These are phyloP conservation scores for Apeira syringaria DNA, from an alignment of 2,888 invertebrate species.

Conservation along the genomic window DNA sequence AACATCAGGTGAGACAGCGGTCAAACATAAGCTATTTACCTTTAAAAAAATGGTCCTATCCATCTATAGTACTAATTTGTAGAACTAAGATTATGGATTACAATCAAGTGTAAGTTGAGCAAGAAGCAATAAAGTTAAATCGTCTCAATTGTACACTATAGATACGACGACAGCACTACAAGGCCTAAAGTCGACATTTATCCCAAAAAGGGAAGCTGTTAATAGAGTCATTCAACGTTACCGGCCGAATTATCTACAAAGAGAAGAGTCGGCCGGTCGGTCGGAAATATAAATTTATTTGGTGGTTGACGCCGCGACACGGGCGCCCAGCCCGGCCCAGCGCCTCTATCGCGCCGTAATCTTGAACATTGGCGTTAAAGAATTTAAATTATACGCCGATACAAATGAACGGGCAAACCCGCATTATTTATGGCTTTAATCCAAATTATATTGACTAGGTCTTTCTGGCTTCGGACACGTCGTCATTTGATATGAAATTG, in stretches of 20 bases:
- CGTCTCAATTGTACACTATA: constrained; percentile 44
- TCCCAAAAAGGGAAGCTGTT: constrained; percentile 83
- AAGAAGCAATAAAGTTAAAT: constrained; percentile 21
- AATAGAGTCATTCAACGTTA: constrained; percentile 83
- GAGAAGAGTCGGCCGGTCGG: constrained; percentile 73
- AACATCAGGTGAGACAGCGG: too few species aligned
- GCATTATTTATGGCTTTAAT: constrained; percentile 80
- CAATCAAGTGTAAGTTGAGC: too few species aligned
- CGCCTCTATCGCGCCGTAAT: constrained; percentile 79
- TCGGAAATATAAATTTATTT: constrained; percentile 84
- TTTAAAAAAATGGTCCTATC: too few species aligned
- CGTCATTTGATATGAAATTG: constrained; percentile 49
- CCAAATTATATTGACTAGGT: constrained; percentile 80
- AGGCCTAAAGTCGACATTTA: constrained; percentile 74
- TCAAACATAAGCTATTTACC: too few species aligned
- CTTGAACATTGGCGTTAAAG: constrained; percentile 84
- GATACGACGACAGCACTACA: constrained; percentile 55
- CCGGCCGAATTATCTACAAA: constrained; percentile 83
- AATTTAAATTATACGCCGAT: constrained; percentile 83
- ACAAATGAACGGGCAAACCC: constrained; percentile 80
- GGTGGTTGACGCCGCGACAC: constrained; percentile 76
- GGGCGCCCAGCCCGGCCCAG: too few species aligned
- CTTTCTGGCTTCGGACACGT: constrained; percentile 62
- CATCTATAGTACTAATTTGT: too few species aligned
- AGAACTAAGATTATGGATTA: too few species aligned